Conservation (phyloP, 92 coral and sea anemone genomes). For the Chrysogorgia sp. region DNA sequence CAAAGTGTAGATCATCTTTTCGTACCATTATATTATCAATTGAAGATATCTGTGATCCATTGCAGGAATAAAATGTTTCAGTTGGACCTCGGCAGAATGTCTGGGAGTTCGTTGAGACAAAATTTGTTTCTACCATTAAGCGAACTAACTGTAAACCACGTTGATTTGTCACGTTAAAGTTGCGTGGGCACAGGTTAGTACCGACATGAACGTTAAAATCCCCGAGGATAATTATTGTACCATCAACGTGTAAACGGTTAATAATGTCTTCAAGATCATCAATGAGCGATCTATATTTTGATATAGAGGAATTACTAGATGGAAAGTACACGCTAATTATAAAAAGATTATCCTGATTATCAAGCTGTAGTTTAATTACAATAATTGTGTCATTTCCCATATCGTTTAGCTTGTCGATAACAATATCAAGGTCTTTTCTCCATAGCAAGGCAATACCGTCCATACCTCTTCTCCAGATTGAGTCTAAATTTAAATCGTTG, state of each 20-base stretch:
- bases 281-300: neutral
- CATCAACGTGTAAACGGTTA: neutral
- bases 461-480: constrained; percentile 6
- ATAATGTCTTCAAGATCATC: neutral
- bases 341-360: neutral
- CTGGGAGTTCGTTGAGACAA: constrained; percentile 5
- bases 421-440: constrained; percentile 1
- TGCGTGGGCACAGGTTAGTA: neutral
- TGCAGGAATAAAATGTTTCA: neutral
- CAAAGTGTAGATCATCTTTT: constrained; percentile 7
- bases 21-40: constrained; percentile 17
- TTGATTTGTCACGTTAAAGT: neutral
- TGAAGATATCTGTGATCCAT: neutral
- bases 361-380: neutral
- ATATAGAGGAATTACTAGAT: constrained; percentile 1
- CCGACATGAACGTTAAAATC: constrained; percentile 2
- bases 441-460: constrained; percentile 17
- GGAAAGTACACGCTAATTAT: constrained; percentile 9
- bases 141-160: neutral
- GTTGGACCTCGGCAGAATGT: neutral
- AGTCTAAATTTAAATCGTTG: neutral
- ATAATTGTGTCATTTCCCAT: neutral
- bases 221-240: constrained; percentile 1
- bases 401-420: neutral
- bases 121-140: neutral